A percentile compares a stretch with the other conserved stretches of the same genome.
Evolutionary conservation across 2,113 vertebrate genomes (phyloP).

Genomic region (Aphyosemion australe): DNA sequence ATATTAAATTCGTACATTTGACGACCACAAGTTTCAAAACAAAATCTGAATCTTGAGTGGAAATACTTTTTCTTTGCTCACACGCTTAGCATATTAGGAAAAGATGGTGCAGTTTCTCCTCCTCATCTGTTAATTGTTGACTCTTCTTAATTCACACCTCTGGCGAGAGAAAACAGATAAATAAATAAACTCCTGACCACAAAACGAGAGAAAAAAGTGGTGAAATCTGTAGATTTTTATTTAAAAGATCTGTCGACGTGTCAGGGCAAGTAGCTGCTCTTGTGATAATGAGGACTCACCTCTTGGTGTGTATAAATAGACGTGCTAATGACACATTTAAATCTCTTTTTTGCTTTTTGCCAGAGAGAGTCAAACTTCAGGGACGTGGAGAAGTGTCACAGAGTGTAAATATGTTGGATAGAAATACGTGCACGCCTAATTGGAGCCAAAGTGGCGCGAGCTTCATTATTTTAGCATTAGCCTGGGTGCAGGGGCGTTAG

Average conservation of each 20-base stretch:
- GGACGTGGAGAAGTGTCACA: slow-evolving; percentile 55
- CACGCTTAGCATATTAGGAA: slow-evolving; percentile 27
- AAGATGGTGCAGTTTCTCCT: slow-evolving; percentile 31
- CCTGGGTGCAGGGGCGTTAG: slow-evolving; percentile 54
- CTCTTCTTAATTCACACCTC: slow-evolving; percentile 69
- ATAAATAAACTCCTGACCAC: slow-evolving; percentile 20
- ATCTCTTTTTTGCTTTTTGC: slow-evolving; percentile 54
- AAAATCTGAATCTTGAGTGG: neutral
- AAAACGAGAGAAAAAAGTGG: slow-evolving; percentile 46
- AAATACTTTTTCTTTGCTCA: slow-evolving; percentile 30
- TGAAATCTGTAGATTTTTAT: slow-evolving; percentile 30
- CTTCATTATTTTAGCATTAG: slow-evolving; percentile 80
- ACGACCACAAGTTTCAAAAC: neutral
- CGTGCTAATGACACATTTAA: slow-evolving; percentile 78
- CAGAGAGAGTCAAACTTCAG: slow-evolving; percentile 50
- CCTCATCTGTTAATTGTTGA: slow-evolving; percentile 65
- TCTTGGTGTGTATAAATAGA: slow-evolving; percentile 77
- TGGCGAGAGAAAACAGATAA: slow-evolving; percentile 9
- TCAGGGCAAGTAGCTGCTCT: slow-evolving; percentile 61
- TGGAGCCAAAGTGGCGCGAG: slow-evolving; percentile 43
- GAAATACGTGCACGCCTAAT: slow-evolving; percentile 69
- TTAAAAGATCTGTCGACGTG: slow-evolving; percentile 42
- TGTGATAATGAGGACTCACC: slow-evolving; percentile 78
- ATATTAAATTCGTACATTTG: neutral
- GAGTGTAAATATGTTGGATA: slow-evolving; percentile 68